phyloP scores from a whole-genome alignment of 1,140 invertebrate species.

The Platyscapa corneri region DNA sequence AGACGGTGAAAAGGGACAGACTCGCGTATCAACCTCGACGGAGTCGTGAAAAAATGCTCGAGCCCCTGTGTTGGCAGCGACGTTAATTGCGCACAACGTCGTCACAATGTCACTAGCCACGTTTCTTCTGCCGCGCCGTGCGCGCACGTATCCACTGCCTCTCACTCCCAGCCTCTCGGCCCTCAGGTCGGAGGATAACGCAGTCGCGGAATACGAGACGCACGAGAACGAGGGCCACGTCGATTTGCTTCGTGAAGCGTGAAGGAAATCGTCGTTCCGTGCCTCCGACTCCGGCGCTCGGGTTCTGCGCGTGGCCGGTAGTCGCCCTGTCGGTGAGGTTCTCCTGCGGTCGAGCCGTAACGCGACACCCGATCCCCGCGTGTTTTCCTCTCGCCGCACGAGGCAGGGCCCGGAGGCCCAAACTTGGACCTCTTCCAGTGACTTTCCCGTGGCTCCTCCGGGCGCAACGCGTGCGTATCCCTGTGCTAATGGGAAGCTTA shows the following conservation, averaged over 20 bases:
- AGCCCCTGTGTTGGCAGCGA: not conserved
- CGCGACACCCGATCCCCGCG: not conserved
- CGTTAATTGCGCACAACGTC: not conserved
- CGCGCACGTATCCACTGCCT: not conserved
- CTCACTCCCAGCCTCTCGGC: not conserved
- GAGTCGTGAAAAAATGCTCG: too few species aligned
- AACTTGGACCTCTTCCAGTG: too few species aligned
- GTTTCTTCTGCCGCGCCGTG: not conserved
- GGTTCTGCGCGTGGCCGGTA: not conserved
- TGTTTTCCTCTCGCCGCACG: not conserved
- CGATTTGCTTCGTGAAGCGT: slow-evolving; percentile 58
- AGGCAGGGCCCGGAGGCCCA: not conserved
- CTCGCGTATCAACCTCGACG: too few species aligned
- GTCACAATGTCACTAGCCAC: not conserved
- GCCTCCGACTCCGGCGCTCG: slow-evolving; percentile 50
- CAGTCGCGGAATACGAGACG: slow-evolving; percentile 39
- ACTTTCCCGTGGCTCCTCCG: not conserved
- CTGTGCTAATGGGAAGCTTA: too few species aligned
- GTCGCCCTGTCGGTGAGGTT: not conserved
- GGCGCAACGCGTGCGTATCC: not conserved
- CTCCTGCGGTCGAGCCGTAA: slow-evolving; percentile 13
- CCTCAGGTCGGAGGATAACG: not conserved
- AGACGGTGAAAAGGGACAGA: too few species aligned
- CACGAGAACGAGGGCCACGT: slow-evolving; percentile 33
- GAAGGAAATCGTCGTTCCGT: slow-evolving; percentile 60